Evolutionary conservation across 2,113 vertebrate genomes (phyloP), one percentile per base, ranked within the genome.

Genomic region (Apus apus): DNA sequence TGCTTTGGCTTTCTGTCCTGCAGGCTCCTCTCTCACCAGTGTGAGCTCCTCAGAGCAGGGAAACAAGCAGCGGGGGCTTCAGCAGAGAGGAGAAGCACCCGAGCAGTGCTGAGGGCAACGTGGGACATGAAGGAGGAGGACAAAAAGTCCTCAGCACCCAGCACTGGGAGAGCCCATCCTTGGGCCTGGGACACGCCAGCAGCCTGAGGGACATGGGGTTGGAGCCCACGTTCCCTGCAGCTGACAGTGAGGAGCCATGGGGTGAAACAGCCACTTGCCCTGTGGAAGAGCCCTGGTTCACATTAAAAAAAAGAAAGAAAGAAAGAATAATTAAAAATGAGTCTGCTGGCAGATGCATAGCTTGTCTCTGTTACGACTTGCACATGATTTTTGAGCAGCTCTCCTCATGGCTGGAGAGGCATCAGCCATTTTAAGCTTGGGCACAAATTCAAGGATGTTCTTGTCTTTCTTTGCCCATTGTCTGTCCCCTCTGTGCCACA

Each of bases 21-120:
- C 58, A 32, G 75, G 53, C 58, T 53, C 16, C 36, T 73, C 6
- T 0, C 30, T 84, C 30, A 43, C 0, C 6, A 2, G 48, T 2
- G 2, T 62, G 30, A 4, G 0, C 36, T 91, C 70, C 72, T 58
- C 1, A 0, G 43, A 36, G 64, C 46, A 27, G 38, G 50, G 61
- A 61, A 81, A 51, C 5, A 20, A 14, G 4, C 8, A 20, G 14
- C 0, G 1, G 1, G 20, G 16, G 30, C 36, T 90, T 11, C 30
- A 61, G 10, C 0, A 2, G 75, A 68, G 54, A 50, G 26, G 21
- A 50, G 46, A 81, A 71, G 60, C 6, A 22, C 11, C 21, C 1
- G 3, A 86, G 74, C 5, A 2, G 13, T 23, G 83, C 29, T 8
- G 4, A 40, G 77, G 50, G 60, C 0, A 0, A 30, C 1, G 15